A percentile compares a stretch with the other conserved stretches of the same genome.
phyloP scores from a whole-genome alignment of 1,140 invertebrate genomes.

The Cyclargus thomasi region DNA sequence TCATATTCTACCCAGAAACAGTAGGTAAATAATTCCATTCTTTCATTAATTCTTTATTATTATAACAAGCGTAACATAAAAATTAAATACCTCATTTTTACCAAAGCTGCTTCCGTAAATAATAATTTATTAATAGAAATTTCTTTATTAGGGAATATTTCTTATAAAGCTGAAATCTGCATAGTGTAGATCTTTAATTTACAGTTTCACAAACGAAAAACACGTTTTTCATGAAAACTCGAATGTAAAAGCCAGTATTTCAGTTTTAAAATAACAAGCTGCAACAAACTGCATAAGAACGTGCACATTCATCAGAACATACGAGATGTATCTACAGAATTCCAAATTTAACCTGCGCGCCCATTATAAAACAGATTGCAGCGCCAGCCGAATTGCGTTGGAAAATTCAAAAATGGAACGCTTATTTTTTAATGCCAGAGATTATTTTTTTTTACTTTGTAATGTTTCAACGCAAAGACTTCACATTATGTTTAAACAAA shows the following conservation, averaged over 20 bases:
- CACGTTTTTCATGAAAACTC: not conserved
- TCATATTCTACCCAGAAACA: too few relatives aligned
- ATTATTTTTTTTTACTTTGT: not conserved
- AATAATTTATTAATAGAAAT: too few relatives aligned
- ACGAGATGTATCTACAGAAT: conserved; percentile 43
- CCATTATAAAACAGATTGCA: conserved; percentile 51
- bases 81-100: too few relatives aligned
- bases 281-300: conserved; percentile 16
- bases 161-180: too few relatives aligned
- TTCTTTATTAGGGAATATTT: too few relatives aligned
- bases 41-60: too few relatives aligned
- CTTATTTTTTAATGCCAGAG: not conserved
- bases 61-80: too few relatives aligned
- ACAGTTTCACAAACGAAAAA: not conserved
- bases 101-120: too few relatives aligned
- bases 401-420: conserved; percentile 32
- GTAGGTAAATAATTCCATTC: too few relatives aligned
- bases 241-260: not conserved
- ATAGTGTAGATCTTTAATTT: too few relatives aligned
- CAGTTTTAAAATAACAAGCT: conserved; percentile 4
- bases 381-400: conserved; percentile 34
- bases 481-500: not conserved
- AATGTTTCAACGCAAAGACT: not conserved
- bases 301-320: conserved; percentile 39
- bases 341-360: conserved; percentile 53